These are phyloP conservation scores for Mus spretus DNA, from an alignment of 2,797 vertebrate species.

Conservation along the genomic window DNA sequence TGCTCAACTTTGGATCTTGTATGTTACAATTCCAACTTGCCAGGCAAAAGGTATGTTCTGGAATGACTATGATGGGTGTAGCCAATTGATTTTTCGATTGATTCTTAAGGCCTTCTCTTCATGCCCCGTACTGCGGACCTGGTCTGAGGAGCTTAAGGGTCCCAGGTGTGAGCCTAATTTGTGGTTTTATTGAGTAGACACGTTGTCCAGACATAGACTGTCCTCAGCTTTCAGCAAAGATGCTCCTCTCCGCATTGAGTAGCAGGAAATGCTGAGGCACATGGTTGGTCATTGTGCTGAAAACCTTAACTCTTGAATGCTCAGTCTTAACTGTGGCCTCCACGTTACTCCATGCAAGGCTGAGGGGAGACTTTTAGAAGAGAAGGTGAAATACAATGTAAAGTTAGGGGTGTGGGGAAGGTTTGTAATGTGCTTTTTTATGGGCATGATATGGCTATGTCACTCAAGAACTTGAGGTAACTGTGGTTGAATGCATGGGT, in stretches of 20 bases:
- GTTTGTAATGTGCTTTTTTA: not conserved
- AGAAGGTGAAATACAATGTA: not conserved
- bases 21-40: not conserved
- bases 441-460: not conserved
- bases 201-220: not conserved
- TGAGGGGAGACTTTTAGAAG: not conserved
- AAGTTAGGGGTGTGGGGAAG: not conserved
- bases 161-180: not conserved
- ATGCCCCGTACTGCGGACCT: not conserved
- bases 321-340: not conserved
- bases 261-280: not conserved
- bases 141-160: not conserved
- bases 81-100: not conserved
- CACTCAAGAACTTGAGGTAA: not conserved
- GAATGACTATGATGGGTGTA: not conserved
- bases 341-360: not conserved
- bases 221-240: not conserved
- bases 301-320: not conserved
- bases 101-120: not conserved
- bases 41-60: not conserved
- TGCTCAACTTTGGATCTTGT: not conserved
- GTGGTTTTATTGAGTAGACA: not conserved
- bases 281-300: not conserved
- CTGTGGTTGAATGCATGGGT: not conserved
- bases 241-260: not conserved